Evolutionary conservation across 1,140 invertebrate genomes (phyloP).

Genomic region (Panonychus citri): DNA sequence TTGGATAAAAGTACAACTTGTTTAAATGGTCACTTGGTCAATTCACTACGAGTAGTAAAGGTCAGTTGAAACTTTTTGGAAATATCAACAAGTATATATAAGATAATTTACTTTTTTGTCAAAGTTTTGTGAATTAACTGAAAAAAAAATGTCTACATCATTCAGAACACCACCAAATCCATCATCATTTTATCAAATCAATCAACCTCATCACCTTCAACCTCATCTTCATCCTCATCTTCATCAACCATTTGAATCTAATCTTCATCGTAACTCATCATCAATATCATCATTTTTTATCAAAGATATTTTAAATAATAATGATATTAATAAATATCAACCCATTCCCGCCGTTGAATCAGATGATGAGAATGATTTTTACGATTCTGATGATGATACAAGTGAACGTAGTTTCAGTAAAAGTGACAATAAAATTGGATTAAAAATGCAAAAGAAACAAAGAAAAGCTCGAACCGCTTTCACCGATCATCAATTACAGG

Average conservation of each 20-base stretch:
- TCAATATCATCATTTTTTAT: neutral
- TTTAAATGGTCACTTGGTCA: too few species aligned
- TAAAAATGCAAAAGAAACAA: constrained; percentile 50
- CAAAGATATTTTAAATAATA: neutral
- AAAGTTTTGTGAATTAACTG: too few species aligned
- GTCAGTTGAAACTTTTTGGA: too few species aligned
- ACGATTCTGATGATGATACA: neutral
- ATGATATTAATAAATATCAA: neutral
- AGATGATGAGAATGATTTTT: neutral
- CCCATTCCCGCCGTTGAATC: neutral
- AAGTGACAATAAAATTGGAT: neutral
- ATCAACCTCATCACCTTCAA: neutral
- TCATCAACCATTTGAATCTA: too few species aligned
- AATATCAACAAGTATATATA: too few species aligned
- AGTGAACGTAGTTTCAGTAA: neutral
- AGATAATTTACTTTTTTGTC: too few species aligned
- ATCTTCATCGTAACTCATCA: neutral
- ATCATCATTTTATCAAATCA: neutral
- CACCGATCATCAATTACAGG: constrained; percentile 89
- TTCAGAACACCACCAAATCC: too few species aligned
- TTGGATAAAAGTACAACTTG: too few species aligned
- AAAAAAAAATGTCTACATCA: too few species aligned
- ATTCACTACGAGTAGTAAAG: too few species aligned
- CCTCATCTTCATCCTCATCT: too few species aligned
- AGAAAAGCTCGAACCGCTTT: constrained; percentile 92